Conservation (phyloP, 2,888 invertebrate genomes). For the Liopterus haemorrhoidalis region DNA sequence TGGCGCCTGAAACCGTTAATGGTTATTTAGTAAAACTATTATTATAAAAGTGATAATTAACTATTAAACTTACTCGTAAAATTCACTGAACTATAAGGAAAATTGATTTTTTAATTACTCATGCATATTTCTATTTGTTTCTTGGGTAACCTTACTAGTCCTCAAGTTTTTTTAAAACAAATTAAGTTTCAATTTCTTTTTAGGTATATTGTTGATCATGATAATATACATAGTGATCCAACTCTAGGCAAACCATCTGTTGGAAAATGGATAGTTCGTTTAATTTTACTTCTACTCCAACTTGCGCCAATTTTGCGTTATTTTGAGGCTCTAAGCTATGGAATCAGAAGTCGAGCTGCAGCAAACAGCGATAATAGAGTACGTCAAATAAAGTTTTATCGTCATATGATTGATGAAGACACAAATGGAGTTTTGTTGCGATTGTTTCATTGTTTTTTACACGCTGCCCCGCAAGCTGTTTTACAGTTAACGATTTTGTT, state of each 20-base stretch:
- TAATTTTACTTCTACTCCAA: constrained; percentile 46
- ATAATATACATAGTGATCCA: constrained; percentile 46
- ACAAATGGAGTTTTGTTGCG: constrained; percentile 45
- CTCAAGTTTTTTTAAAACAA: background rate
- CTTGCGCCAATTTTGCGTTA: constrained; percentile 48
- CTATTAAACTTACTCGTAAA: too few relatives aligned
- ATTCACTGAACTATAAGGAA: too few relatives aligned
- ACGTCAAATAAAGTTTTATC: constrained; percentile 41
- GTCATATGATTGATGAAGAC: constrained; percentile 47
- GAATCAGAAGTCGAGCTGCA: constrained; percentile 42
- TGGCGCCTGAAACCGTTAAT: too few relatives aligned
- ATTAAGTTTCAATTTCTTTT: constrained; percentile 24
- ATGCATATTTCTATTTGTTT: background rate
- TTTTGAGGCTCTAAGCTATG: constrained; percentile 45
- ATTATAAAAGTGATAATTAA: too few relatives aligned
- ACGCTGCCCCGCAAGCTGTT: constrained; percentile 46
- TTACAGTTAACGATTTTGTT: constrained; percentile 45
- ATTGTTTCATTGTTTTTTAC: constrained; percentile 47
- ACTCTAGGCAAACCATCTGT: constrained; percentile 43
- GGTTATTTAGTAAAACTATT: too few relatives aligned
- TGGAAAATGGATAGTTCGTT: constrained; percentile 45
- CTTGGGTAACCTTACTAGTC: background rate
- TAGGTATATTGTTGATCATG: constrained; percentile 48
- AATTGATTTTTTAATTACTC: too few relatives aligned
- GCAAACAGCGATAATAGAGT: constrained; percentile 38